These are phyloP conservation scores for Grantiella picta DNA, from an alignment of 2,113 vertebrate species.

Conservation along the genomic window DNA sequence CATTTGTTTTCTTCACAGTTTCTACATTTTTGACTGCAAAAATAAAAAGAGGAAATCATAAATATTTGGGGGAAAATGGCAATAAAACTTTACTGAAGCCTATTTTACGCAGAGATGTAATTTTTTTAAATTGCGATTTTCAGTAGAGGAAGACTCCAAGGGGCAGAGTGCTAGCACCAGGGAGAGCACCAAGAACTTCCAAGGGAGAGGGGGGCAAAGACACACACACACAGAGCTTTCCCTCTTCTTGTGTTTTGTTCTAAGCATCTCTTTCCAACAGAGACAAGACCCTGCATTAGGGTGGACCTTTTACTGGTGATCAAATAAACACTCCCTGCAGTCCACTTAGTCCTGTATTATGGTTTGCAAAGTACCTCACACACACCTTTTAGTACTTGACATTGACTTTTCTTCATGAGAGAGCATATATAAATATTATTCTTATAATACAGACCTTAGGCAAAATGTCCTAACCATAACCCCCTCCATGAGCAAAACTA, in stretches of 20 bases:
- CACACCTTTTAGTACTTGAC: background rate
- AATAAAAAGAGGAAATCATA: background rate
- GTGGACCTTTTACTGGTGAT: background rate
- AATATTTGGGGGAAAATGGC: background rate
- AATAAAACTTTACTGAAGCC: background rate
- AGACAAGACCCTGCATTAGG: background rate
- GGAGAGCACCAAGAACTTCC: background rate
- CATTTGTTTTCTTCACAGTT: background rate
- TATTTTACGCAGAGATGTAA: background rate
- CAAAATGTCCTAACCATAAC: background rate
- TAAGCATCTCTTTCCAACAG: background rate
- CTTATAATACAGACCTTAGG: background rate
- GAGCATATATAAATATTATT: background rate
- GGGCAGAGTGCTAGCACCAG: background rate
- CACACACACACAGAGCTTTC: background rate
- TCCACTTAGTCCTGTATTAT: background rate
- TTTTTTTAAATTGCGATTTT: background rate
- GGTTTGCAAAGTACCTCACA: background rate
- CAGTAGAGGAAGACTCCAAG: background rate
- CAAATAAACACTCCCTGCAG: background rate
- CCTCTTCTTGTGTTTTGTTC: background rate
- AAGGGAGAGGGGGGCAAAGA: background rate
- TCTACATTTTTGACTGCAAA: conserved; percentile 16
- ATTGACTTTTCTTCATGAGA: background rate
- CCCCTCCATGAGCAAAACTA: background rate